phyloP scores from a whole-genome alignment of 2,797 vertebrate genomes.

The Geotrypetes seraphini region DNA sequence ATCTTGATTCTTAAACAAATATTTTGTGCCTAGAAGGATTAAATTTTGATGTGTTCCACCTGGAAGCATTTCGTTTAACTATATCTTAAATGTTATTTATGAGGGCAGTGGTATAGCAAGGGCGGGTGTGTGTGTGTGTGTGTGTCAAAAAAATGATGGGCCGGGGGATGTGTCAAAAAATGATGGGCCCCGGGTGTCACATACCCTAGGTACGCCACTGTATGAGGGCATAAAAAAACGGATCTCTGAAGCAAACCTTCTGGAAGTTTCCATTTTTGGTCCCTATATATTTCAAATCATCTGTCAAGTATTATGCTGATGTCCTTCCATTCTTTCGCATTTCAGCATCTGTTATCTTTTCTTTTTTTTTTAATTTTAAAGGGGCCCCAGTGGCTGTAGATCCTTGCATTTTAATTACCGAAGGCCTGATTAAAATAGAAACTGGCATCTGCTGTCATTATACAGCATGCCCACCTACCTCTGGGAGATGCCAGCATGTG shows the following conservation, averaged over 20 bases:
- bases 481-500: conserved; percentile 21
- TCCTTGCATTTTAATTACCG: conserved; percentile 29
- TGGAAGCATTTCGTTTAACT: too few relatives aligned
- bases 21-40: too few relatives aligned
- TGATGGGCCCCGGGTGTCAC: too few relatives aligned
- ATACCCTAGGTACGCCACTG: too few relatives aligned
- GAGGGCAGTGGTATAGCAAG: too few relatives aligned
- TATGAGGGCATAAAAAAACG: neutral
- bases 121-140: too few relatives aligned
- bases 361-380: conserved; percentile 10
- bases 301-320: neutral
- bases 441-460: conserved; percentile 37
- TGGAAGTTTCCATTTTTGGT: fast-evolving
- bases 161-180: too few relatives aligned
- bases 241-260: neutral
- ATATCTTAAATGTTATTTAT: neutral
- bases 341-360: conserved; percentile 19
- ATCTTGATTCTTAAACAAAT: too few relatives aligned
- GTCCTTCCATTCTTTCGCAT: neutral
- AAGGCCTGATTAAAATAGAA: conserved; percentile 36
- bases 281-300: fast-evolving
- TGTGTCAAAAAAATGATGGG: too few relatives aligned
- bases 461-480: too few relatives aligned
- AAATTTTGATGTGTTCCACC: too few relatives aligned
- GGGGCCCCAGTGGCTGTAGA: conserved; percentile 27